Evolutionary conservation across 2,797 vertebrate genomes (phyloP).

Genomic region (Pelodytes ibericus): DNA sequence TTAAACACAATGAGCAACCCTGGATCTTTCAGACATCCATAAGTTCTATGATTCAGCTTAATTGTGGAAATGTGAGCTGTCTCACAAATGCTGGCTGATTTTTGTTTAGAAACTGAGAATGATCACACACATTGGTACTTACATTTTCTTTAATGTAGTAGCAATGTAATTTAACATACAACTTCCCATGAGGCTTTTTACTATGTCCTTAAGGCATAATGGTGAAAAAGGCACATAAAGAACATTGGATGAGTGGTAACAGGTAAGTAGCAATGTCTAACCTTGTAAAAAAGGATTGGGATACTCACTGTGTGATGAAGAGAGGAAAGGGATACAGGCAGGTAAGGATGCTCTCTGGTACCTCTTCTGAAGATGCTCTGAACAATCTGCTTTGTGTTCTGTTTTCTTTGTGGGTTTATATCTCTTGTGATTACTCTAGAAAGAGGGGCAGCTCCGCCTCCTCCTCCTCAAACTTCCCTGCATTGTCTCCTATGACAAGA

Average conservation of each 20-base stretch:
- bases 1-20: too few relatives aligned
- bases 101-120: too few relatives aligned
- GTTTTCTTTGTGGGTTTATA: constrained; percentile 55
- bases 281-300: background rate
- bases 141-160: too few relatives aligned
- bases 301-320: constrained; percentile 42
- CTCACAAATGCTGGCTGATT: too few relatives aligned
- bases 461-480: constrained; percentile 34
- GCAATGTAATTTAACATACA: too few relatives aligned
- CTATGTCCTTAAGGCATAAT: too few relatives aligned
- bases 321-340: constrained; percentile 23
- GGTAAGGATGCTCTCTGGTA: constrained; percentile 7
- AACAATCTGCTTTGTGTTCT: constrained; percentile 40
- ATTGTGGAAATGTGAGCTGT: too few relatives aligned
- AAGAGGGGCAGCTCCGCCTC: constrained; percentile 37
- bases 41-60: too few relatives aligned
- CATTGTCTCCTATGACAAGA: constrained; percentile 25
- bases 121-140: too few relatives aligned
- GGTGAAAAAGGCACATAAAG: too few relatives aligned
- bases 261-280: background rate
- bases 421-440: constrained; percentile 48
- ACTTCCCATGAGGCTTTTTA: too few relatives aligned
- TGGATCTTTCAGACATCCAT: too few relatives aligned
- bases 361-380: constrained; percentile 18
- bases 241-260: background rate